Evolutionary conservation across 2,113 vertebrate genomes (phyloP).

Genomic region (Stigmatopora nigra): DNA sequence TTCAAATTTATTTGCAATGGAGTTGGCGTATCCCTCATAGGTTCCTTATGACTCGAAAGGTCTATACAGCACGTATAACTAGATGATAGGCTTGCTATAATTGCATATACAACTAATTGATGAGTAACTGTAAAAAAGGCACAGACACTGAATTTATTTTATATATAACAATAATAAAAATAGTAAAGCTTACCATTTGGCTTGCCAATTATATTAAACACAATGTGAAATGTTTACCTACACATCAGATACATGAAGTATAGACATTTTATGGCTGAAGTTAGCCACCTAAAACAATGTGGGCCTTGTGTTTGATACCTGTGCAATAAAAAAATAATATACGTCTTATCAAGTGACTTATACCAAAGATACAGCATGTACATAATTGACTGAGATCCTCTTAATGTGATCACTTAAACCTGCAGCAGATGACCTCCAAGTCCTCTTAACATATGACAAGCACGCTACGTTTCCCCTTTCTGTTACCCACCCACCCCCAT

Average conservation of each 20-base stretch:
- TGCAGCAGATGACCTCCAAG: constrained; percentile 38
- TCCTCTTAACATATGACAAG: constrained; percentile 49
- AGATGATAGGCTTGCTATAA: not conserved
- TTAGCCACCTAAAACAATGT: not conserved
- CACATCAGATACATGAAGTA: not conserved
- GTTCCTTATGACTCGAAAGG: not conserved
- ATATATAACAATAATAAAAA: not conserved
- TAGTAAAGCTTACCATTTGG: not conserved
- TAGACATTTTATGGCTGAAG: not conserved
- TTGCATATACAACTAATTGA: not conserved
- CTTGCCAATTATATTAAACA: not conserved
- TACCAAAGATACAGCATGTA: not conserved
- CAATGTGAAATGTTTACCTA: not conserved
- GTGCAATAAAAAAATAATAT: constrained; percentile 4
- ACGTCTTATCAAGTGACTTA: constrained; percentile 30
- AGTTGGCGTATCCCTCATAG: not conserved
- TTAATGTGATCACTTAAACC: constrained; percentile 41
- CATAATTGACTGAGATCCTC: constrained; percentile 16
- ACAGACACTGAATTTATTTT: not conserved
- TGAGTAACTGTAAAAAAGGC: not conserved
- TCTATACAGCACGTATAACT: not conserved
- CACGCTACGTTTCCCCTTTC: constrained; percentile 41
- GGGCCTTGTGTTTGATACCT: not conserved
- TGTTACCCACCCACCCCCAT: constrained; percentile 3
- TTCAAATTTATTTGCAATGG: not conserved